Base-by-base conservation (phyloP, 2,888 invertebrate genomes). In the Drosophila melanosoma region DNA sequence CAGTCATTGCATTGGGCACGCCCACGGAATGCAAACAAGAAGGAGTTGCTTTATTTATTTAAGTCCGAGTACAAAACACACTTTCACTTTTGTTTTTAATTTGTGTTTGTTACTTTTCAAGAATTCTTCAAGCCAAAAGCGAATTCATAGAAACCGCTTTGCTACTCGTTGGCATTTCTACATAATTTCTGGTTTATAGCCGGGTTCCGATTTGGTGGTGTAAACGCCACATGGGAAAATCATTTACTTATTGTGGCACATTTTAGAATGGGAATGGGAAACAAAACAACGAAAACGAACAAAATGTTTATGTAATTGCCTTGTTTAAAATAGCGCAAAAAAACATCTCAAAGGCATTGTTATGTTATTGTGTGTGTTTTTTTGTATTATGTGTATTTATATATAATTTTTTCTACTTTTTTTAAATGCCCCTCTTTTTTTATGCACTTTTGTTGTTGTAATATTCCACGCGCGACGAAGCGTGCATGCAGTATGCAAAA, bases 241-340 rank as follows among this genome's bases (percentile, higher is more conserved):
- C 26, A 52, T 56, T 42, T 42, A 42, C 45, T 23, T 38, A 32
- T 60, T 57, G 38, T 20, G 42, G 60, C 69, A 48, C 53, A 26
- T 54, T 57, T 65, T 20, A 74, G 79, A 66, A 45, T 38, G 62
- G 52, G 35, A 29, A 6, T 29, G 29, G 40, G 17, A 48, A 26
- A 38, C 23, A 35, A 38, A 32, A 45, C 59, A 60, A 57, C 48
- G 26, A 26, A 51, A 45, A 40, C 35, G 49, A 60, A 48, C 20
- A 48, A 75, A 71, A 58, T 65, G 72, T 72, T 76, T 87, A 87
- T 83, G 84, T 79, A 75, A 83, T 83, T 74, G 62, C 72, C 61
- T 38, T 69, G 76, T 81, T 86, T 69, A 81, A 86, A 86, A 86
- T 86, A 83, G 79, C 87, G 59, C 87, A 78, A 73, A 76, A 74